These are phyloP conservation scores for Macrophya alboannulata DNA, from an alignment of 2,888 invertebrate genomes.

Conservation along the genomic window DNA sequence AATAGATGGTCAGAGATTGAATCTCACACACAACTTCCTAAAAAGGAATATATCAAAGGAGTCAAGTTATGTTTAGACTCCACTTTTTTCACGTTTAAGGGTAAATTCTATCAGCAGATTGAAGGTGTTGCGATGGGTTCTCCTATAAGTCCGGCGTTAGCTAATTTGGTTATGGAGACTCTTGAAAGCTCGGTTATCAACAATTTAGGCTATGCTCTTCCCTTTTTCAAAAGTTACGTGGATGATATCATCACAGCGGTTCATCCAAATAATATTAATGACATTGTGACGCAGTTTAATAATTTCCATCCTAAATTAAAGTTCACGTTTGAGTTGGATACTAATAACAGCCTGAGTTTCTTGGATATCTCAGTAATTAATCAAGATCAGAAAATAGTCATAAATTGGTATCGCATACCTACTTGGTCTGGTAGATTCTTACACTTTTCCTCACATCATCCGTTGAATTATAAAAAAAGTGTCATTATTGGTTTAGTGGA, in stretches of 20 bases:
- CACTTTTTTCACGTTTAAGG: slow-evolving; percentile 58
- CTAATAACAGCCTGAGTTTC: slow-evolving; percentile 24
- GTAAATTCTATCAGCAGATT: slow-evolving; percentile 58
- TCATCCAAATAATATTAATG: slow-evolving; percentile 15
- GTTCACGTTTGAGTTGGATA: slow-evolving; percentile 54
- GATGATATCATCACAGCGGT: slow-evolving; percentile 56
- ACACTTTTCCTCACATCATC: slow-evolving; percentile 47
- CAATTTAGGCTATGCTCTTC: slow-evolving; percentile 15
- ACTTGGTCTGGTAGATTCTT: slow-evolving; percentile 49
- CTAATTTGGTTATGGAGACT: slow-evolving; percentile 63
- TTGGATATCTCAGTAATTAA: slow-evolving; percentile 35
- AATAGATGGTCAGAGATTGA: slow-evolving; percentile 23
- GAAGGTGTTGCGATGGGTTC: slow-evolving; percentile 63
- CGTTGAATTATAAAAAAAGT: slow-evolving; percentile 43
- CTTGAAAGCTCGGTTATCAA: slow-evolving; percentile 57
- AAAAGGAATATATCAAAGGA: neutral
- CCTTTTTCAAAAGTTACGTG: slow-evolving; percentile 52
- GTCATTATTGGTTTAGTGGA: slow-evolving; percentile 36
- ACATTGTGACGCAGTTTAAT: slow-evolving; percentile 35
- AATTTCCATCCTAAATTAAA: slow-evolving; percentile 27
- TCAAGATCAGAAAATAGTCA: neutral
- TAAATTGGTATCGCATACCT: slow-evolving; percentile 53
- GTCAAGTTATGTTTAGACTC: slow-evolving; percentile 23
- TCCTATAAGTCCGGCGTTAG: slow-evolving; percentile 61
- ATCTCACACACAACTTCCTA: neutral